A percentile compares a stretch with the other conserved stretches of the same genome.
These are phyloP conservation scores for Cnemophilus loriae DNA, from an alignment of 2,113 vertebrate genomes.

Conservation along the genomic window DNA sequence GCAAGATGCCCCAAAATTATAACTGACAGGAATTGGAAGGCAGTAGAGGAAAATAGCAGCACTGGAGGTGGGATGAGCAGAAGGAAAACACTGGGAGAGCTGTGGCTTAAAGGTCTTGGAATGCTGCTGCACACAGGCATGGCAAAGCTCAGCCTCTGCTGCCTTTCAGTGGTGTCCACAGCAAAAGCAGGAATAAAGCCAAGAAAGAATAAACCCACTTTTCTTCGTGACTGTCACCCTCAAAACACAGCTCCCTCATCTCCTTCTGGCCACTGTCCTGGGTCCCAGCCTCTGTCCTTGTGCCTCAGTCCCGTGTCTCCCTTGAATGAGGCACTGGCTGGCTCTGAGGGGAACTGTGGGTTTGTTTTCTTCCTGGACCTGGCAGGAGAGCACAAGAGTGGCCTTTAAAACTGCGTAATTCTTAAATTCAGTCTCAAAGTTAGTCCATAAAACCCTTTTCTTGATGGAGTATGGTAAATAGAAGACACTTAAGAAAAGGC, in stretches of 20 bases:
- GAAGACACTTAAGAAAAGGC: background rate
- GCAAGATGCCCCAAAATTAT: conserved; percentile 40
- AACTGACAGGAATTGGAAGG: conserved; percentile 17
- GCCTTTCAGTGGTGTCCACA: background rate
- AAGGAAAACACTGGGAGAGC: background rate
- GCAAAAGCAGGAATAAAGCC: background rate
- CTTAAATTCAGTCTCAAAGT: background rate
- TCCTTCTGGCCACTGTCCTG: background rate
- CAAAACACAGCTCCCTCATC: background rate
- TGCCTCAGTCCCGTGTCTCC: background rate
- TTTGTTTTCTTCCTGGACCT: background rate
- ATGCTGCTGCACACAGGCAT: background rate
- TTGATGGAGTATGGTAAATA: background rate
- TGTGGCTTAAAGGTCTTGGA: background rate
- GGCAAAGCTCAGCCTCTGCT: background rate
- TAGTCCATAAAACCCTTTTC: background rate
- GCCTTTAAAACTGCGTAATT: background rate
- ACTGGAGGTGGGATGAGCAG: conserved; percentile 7
- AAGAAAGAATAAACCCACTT: background rate
- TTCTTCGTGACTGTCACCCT: background rate
- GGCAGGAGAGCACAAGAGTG: rapidly evolving
- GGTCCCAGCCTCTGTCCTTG: background rate
- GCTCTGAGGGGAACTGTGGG: background rate
- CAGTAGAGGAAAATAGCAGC: conserved; percentile 9
- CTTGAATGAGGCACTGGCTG: rapidly evolving